Percentiles rank a stretch among this genome's conserved stretches.
Conservation (phyloP, 2,113 vertebrate species). For the Aplodontia rufa region DNA sequence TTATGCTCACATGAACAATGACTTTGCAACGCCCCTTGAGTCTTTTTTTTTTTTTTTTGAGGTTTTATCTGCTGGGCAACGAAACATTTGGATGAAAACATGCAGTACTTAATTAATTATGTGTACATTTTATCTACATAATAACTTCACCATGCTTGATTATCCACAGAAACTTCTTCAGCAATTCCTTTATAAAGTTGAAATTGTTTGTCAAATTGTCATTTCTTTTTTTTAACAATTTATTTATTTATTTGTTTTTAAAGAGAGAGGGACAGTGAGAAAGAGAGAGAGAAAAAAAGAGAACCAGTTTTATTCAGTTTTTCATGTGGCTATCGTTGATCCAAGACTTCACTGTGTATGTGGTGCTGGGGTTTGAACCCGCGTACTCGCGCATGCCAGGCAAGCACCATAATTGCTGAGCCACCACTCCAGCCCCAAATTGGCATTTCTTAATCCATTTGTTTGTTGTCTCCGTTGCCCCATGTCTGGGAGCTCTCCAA, state of each 20-base stretch:
- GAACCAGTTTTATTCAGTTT: no score
- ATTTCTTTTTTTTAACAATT: neutral
- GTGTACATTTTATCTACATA: conserved; percentile 7
- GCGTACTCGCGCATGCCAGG: no score
- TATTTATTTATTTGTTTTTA: no score
- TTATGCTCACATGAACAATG: neutral
- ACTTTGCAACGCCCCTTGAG: conserved; percentile 2
- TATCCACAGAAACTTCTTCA: neutral
- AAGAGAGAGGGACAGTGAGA: no score
- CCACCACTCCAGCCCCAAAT: no score
- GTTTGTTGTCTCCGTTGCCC: neutral
- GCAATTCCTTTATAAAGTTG: neutral
- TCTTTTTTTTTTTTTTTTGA: neutral
- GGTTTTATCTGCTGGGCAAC: neutral
- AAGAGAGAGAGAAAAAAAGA: no score
- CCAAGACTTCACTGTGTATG: no score
- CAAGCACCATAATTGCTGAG: no score
- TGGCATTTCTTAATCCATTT: neutral
- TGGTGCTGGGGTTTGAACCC: no score
- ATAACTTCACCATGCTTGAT: conserved; percentile 10
- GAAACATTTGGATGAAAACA: neutral
- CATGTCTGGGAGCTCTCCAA: neutral
- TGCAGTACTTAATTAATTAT: neutral
- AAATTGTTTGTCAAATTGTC: neutral
- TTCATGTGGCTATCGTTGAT: no score